Evolutionary conservation across 1,140 invertebrate species (phyloP).

Genomic region (Aphelenchoides avenae): DNA sequence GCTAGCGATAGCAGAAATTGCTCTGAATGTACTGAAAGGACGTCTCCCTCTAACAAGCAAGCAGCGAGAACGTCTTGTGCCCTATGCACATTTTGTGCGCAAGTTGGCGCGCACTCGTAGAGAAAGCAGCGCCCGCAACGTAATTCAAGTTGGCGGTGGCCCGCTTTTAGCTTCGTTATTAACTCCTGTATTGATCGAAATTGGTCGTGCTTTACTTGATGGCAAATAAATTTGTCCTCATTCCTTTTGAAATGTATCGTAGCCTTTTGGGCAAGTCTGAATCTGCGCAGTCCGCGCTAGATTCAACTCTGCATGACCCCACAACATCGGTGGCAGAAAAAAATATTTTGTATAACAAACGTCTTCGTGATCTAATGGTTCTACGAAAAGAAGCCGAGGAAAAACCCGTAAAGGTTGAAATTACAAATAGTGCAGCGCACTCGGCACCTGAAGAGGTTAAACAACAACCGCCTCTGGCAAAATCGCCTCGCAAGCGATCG

Average conservation of each 20-base stretch:
- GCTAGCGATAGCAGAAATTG: constrained; percentile 8
- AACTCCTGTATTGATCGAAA: constrained; percentile 1
- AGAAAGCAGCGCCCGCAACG: constrained; percentile 3
- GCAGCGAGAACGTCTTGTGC: constrained; percentile 9
- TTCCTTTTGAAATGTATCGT: background rate
- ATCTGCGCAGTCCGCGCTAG: background rate
- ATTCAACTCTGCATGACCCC: background rate
- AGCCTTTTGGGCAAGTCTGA: constrained; percentile 4
- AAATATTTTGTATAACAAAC: constrained; percentile 6
- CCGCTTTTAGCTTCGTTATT: constrained; percentile 2
- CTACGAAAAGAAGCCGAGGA: constrained; percentile 3
- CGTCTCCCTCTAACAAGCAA: constrained; percentile 3
- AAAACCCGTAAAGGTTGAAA: constrained; percentile 9
- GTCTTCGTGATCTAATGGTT: background rate
- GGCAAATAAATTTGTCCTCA: constrained; percentile 14
- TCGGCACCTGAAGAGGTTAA: no score
- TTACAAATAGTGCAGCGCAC: constrained; percentile 2
- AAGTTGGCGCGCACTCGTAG: background rate
- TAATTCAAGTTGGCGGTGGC: no score
- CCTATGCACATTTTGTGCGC: constrained; percentile 4
- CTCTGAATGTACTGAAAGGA: constrained; percentile 2
- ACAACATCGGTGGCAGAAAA: background rate
- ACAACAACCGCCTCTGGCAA: no score
- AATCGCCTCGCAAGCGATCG: no score
- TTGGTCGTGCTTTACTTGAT: background rate